These are phyloP conservation scores for Geophilus truncorum DNA, from an alignment of 2,888 invertebrate genomes.

Conservation along the genomic window DNA sequence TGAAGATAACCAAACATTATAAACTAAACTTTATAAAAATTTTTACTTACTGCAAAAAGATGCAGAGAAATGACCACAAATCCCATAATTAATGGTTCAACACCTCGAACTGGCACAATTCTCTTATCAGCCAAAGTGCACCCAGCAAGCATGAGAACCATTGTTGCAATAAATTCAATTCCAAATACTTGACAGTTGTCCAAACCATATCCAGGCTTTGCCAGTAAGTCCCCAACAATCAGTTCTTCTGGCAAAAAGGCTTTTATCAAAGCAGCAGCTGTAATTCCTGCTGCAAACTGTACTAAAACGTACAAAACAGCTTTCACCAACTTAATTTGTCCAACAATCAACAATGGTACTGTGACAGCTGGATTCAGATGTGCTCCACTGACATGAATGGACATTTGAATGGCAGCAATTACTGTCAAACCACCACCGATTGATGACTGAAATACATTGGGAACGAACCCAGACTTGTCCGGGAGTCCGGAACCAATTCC, in stretches of 20 bases:
- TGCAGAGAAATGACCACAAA: slow-evolving; percentile 79
- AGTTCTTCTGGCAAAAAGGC: slow-evolving; percentile 56
- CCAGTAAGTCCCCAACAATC: slow-evolving; percentile 64
- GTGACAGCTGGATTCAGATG: slow-evolving; percentile 50
- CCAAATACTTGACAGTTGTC: slow-evolving; percentile 71
- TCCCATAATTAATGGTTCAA: slow-evolving; percentile 81
- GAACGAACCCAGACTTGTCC: not conserved
- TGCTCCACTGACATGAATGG: slow-evolving; percentile 45
- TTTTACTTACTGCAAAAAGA: slow-evolving; percentile 68
- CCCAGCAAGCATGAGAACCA: slow-evolving; percentile 79
- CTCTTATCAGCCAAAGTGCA: slow-evolving; percentile 72
- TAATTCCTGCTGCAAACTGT: slow-evolving; percentile 74
- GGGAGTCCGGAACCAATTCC: not conserved
- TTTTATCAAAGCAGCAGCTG: slow-evolving; percentile 46
- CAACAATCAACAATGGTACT: slow-evolving; percentile 46
- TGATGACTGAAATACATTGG: not conserved
- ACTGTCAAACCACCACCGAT: slow-evolving; percentile 13
- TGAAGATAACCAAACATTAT: not conserved
- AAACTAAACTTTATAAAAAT: not conserved
- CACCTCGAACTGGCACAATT: slow-evolving; percentile 70
- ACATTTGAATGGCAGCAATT: slow-evolving; percentile 2
- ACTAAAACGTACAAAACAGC: slow-evolving; percentile 71
- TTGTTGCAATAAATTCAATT: slow-evolving; percentile 77
- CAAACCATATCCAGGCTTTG: slow-evolving; percentile 58
- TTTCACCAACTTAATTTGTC: slow-evolving; percentile 68